Evolutionary conservation across 2,888 invertebrate species (phyloP), one percentile per base, ranked within the genome.

Genomic region (Sinohyriopsis cumingii): DNA sequence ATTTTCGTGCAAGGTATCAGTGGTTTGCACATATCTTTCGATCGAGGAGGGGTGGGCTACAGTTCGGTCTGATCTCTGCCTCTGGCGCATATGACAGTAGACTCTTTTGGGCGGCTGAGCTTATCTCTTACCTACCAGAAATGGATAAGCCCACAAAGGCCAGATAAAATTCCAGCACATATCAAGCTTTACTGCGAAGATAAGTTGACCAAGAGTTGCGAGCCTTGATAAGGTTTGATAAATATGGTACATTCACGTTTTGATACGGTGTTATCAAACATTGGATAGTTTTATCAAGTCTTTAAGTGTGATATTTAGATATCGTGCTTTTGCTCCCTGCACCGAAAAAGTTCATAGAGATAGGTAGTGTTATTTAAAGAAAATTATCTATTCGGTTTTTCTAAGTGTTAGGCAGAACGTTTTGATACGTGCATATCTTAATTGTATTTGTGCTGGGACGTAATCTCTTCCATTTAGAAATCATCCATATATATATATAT

Each of bases 31-130:
- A 73, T 77, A 77, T 77, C 77, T 65, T 56, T 15, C 60, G 56
- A 77, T 77, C 75, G 73, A 77, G 77, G 77, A 72, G 77, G 77
- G 77, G 75, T 75, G 73, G 73, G 63, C 73, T 75, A 45, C 45
- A 45, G 45, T 45, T 45, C 12, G 45, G 45, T 45, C 45, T 45
- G 45, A 45, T 45, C 45, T 45, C 12, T 45, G 45, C 45, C 45
- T 45, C 45, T 12, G 12, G 45, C 3, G 45, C 45, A 45, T 45
- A 45, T 45, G 67, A 73, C 67, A 68, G 57, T 67, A 76, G 71
- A 62, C 59, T 59, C 56, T 73, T 65, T 75, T 72, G 19, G 20
- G 53, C 45, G 55, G 19, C 6, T 2, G 19, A 57, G 70, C 72
- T 75, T 70, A 75, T 75, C 75, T 25, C 60, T 28, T 70, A 72